These are phyloP conservation scores for Lacerta viridis DNA, from an alignment of 2,797 vertebrate species.

Conservation along the genomic window DNA sequence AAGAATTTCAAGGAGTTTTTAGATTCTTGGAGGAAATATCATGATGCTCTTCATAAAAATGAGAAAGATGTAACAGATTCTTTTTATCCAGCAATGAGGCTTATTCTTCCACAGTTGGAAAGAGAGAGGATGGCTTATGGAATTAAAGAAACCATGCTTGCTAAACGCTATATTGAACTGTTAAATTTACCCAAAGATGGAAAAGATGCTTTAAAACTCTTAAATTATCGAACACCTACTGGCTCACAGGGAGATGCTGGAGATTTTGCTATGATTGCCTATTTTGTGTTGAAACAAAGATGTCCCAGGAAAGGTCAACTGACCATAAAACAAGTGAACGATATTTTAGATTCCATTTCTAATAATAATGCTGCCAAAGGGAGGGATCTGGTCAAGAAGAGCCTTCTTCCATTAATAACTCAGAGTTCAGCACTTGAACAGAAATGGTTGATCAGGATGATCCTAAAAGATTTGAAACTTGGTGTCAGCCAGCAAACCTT, in stretches of 20 bases:
- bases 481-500: slow-evolving; percentile 93
- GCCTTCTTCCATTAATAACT: slow-evolving; percentile 91
- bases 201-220: slow-evolving; percentile 91
- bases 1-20: slow-evolving; percentile 90
- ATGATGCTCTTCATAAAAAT: slow-evolving; percentile 90
- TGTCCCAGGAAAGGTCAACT: slow-evolving; percentile 88
- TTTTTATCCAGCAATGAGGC: slow-evolving; percentile 96
- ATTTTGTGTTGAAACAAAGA: slow-evolving; percentile 94
- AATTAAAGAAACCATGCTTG: slow-evolving; percentile 97
- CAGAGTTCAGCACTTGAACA: slow-evolving; percentile 95
- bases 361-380: slow-evolving; percentile 87
- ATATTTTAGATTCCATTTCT: slow-evolving; percentile 90
- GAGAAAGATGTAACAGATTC: slow-evolving; percentile 88
- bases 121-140: slow-evolving; percentile 97
- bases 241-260: slow-evolving; percentile 89
- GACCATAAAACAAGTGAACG: slow-evolving; percentile 91
- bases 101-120: slow-evolving; percentile 92
- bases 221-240: slow-evolving; percentile 92
- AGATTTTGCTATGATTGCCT: slow-evolving; percentile 93
- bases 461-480: slow-evolving; percentile 96
- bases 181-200: slow-evolving; percentile 92
- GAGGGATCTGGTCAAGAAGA: slow-evolving; percentile 91
- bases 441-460: slow-evolving; percentile 98
- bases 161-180: slow-evolving; percentile 94
- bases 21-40: slow-evolving; percentile 94